Percentiles rank a stretch among this genome's conserved stretches.
phyloP scores from a whole-genome alignment of 2,797 vertebrate species.

The Pipistrellus nathusii region DNA sequence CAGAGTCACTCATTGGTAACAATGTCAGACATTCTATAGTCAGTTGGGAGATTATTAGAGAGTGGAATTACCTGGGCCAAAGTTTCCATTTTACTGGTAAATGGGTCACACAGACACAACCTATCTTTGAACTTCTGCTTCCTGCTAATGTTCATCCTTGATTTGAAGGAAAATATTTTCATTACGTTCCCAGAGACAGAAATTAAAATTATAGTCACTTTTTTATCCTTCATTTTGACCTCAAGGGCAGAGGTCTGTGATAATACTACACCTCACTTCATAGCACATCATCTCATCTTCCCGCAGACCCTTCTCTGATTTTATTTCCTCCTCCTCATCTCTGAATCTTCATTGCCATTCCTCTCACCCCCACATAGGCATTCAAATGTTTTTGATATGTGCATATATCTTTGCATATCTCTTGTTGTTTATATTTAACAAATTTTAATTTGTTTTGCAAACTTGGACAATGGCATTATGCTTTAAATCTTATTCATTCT shows the following conservation, averaged over 20 bases:
- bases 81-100: constrained; percentile 31
- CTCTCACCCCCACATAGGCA: not conserved
- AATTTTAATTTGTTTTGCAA: constrained; percentile 24
- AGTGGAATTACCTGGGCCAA: constrained; percentile 14
- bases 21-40: not conserved
- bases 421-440: not conserved
- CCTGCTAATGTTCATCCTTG: constrained; percentile 13
- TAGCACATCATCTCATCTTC: not conserved
- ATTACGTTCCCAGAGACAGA: constrained; percentile 38
- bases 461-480: not conserved
- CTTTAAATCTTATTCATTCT: constrained; percentile 44
- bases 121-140: constrained; percentile 25
- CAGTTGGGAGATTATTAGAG: not conserved
- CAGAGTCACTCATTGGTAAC: not conserved
- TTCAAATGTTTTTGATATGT: not conserved
- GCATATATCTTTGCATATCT: not conserved
- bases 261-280: constrained; percentile 1
- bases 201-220: constrained; percentile 37
- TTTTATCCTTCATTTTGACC: constrained; percentile 41
- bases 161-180: constrained; percentile 53
- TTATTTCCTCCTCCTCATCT: not conserved
- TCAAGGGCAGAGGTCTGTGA: not conserved
- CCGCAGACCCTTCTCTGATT: not conserved
- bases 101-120: not conserved
- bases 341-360: not conserved